These are phyloP conservation scores for Zoroaster sp. DNA, from an alignment of 53 echinoderm and acorn worm species.

Conservation along the genomic window DNA sequence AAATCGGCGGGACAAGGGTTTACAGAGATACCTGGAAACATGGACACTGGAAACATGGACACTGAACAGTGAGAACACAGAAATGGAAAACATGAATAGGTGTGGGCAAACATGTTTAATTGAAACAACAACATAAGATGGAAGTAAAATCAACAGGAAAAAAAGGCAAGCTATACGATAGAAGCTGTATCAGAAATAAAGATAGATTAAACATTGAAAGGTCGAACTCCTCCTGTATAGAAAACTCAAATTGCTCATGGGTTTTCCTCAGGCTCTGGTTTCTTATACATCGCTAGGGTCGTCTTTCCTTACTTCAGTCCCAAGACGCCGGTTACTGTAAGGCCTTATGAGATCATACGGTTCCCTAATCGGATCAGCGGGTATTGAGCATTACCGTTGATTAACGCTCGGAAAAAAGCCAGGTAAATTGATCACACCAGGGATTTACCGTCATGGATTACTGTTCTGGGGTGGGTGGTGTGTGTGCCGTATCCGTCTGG, in stretches of 20 bases:
- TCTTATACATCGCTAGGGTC: not conserved
- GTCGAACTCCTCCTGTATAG: not conserved
- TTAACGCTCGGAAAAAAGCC: conserved; percentile 21
- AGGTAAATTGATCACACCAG: conserved; percentile 45
- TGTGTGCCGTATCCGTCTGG: conserved; percentile 10
- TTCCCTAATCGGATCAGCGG: conserved; percentile 32
- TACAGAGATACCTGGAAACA: no score
- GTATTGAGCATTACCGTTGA: conserved; percentile 62
- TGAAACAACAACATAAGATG: no score
- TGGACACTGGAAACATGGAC: no score
- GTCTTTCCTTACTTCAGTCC: not conserved
- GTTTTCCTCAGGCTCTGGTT: not conserved
- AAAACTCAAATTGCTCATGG: not conserved
- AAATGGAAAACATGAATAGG: no score
- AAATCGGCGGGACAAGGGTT: no score
- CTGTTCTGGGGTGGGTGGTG: conserved; percentile 20
- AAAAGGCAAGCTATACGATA: no score
- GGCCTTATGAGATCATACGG: conserved; percentile 18
- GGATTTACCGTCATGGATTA: conserved; percentile 25
- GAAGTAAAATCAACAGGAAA: no score
- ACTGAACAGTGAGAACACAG: no score
- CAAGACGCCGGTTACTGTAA: not conserved
- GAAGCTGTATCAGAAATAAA: no score
- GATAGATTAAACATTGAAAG: no score
- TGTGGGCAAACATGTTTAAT: no score